Base-by-base conservation (phyloP, 2,113 vertebrate species). In the Leptosomus discolor region DNA sequence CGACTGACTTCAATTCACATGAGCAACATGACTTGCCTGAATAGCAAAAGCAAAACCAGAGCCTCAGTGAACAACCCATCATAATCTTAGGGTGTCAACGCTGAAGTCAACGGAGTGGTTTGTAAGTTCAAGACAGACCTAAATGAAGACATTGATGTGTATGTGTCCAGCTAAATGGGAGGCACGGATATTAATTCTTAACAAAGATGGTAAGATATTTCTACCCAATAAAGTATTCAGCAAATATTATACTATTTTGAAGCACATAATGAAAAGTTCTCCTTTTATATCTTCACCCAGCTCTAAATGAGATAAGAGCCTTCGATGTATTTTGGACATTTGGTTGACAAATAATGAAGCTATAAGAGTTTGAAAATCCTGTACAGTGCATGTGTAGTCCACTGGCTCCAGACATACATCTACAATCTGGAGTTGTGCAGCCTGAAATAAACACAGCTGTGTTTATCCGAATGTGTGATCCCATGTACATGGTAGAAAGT, bases 361-460 rank as follows among this genome's bases (percentile, higher is more conserved):
- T 94, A 50, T 51, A 85, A 97, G 85, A 57, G 87, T 97, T 94
- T 94, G 86, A 86, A 97, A 94, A 88, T 70, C 81, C 41, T 50
- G 69, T 51, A 37, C 43, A 60, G 69, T 95, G 85, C 90, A 51
- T 84, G 93, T 65, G 65, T 63, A 96, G 97, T 97, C 97, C 96
- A 97, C 94, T 97, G 97, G 88, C 91, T 94, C 77, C 96, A 95
- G 94, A 96, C 83, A 61, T 91, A 94, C 95, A 97, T 96, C 97
- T 86, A 95, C 82, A 97, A 96, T 97, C 95, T 97, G 94, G 97
- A 98, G 88, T 41, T 92, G 96, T 95, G 92, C 92, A 96, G 95
- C 93, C 90, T 96, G 96, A 97, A 97, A 96, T 98, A 98, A 98
- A 98, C 98, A 98, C 98, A 98, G 98, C 98, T 98, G 98, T 98